Percentiles rank a stretch among this genome's conserved stretches.
These are phyloP conservation scores for Hydropotes inermis DNA, from an alignment of 2,113 vertebrate genomes.

Conservation along the genomic window DNA sequence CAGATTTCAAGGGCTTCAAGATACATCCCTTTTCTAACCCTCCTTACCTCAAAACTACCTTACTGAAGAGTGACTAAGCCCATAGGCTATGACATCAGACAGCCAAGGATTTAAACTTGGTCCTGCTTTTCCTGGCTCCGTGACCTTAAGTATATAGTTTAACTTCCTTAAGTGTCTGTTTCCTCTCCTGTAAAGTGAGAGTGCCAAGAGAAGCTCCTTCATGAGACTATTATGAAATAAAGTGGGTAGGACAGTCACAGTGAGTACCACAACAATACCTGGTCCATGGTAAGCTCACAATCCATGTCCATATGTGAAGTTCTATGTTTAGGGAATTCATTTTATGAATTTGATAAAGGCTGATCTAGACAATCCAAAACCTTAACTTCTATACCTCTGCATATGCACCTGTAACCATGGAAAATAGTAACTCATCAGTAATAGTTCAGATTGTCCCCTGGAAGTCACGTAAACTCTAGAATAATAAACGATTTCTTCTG, in stretches of 20 bases:
- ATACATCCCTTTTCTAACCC: background rate
- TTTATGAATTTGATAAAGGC: background rate
- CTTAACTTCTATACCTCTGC: background rate
- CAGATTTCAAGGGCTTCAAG: background rate
- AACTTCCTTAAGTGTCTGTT: background rate
- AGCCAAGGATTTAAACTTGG: background rate
- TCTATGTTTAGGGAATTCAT: background rate
- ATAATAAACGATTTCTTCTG: constrained; percentile 57
- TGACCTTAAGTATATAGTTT: background rate
- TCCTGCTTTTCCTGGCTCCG: background rate
- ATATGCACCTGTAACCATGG: background rate
- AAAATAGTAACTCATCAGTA: constrained; percentile 21
- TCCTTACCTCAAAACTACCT: background rate
- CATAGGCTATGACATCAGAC: background rate
- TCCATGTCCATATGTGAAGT: background rate
- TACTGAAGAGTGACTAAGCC: background rate
- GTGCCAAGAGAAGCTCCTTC: background rate
- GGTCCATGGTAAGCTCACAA: background rate
- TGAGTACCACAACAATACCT: background rate
- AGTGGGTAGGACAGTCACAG: background rate
- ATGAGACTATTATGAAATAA: background rate
- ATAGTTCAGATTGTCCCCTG: constrained; percentile 46
- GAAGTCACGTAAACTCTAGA: constrained; percentile 38
- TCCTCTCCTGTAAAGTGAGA: background rate
- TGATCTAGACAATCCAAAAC: background rate